Conservation (phyloP, 2,113 vertebrate species). For the Pipra filicauda region DNA sequence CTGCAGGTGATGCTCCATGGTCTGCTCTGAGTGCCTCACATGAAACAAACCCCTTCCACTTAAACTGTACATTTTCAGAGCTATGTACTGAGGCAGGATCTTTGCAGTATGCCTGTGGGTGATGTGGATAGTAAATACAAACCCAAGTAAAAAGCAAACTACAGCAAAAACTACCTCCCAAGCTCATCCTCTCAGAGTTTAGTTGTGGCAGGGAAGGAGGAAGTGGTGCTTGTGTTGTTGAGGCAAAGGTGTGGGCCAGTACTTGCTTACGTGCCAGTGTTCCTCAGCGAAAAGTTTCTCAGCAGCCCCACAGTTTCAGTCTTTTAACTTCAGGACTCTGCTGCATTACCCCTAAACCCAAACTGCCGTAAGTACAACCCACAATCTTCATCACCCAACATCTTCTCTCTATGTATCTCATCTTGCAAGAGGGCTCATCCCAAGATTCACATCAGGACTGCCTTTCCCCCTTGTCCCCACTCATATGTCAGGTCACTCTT, state of each 20-base stretch:
- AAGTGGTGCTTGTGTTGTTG: neutral
- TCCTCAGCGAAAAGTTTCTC: neutral
- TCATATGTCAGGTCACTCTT: neutral
- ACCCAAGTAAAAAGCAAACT: neutral
- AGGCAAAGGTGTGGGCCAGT: neutral
- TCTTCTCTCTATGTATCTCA: neutral
- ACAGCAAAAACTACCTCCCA: neutral
- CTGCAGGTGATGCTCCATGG: neutral
- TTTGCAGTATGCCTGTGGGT: neutral
- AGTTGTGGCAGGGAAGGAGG: neutral
- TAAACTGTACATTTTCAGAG: neutral
- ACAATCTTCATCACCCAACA: neutral
- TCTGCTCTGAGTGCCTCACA: neutral
- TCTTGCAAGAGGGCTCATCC: neutral
- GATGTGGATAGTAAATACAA: neutral
- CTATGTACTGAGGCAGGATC: rapidly evolving
- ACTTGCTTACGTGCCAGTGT: neutral
- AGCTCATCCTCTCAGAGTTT: neutral
- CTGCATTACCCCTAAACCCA: neutral
- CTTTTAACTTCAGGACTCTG: neutral
- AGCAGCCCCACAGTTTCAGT: neutral
- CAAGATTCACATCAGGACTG: neutral
- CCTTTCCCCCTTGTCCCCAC: neutral
- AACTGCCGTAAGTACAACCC: neutral
- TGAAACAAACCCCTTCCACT: neutral